These are phyloP conservation scores for Syrrhaptes paradoxus DNA, from an alignment of 2,113 vertebrate species.

Conservation along the genomic window DNA sequence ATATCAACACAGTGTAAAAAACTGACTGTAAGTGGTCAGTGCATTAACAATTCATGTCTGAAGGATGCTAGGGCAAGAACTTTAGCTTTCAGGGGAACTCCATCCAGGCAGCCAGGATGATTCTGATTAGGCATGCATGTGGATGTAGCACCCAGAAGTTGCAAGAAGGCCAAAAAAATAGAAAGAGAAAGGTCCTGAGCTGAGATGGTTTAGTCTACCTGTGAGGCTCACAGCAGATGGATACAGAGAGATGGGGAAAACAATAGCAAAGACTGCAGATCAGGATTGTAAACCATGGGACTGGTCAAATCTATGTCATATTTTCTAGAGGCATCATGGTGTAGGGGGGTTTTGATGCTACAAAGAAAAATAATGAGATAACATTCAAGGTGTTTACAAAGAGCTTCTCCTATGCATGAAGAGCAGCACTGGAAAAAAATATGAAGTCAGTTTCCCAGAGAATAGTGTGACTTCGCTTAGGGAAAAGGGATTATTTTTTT, in stretches of 20 bases:
- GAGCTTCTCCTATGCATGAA: neutral
- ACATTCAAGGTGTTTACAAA: neutral
- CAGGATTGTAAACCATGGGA: neutral
- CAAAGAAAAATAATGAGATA: neutral
- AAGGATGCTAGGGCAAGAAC: neutral
- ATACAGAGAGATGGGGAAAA: neutral
- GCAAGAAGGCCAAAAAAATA: neutral
- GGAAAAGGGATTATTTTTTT: neutral
- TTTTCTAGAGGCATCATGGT: neutral
- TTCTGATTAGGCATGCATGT: neutral
- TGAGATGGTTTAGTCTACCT: neutral
- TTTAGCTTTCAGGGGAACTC: neutral
- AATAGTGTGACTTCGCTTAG: neutral
- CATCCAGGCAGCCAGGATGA: neutral
- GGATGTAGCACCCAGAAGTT: neutral
- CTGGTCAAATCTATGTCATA: neutral
- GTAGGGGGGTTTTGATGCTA: neutral
- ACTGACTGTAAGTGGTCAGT: neutral
- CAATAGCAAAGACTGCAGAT: neutral
- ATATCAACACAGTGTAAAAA: neutral
- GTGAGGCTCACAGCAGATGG: neutral
- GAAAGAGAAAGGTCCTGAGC: neutral
- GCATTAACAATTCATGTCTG: neutral
- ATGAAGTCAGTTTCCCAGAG: neutral
- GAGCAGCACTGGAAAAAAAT: neutral